A percentile compares a stretch with the other conserved stretches of the same genome.
Conservation (phyloP, 2,113 vertebrate genomes). For the Hemibagrus wyckioides region DNA sequence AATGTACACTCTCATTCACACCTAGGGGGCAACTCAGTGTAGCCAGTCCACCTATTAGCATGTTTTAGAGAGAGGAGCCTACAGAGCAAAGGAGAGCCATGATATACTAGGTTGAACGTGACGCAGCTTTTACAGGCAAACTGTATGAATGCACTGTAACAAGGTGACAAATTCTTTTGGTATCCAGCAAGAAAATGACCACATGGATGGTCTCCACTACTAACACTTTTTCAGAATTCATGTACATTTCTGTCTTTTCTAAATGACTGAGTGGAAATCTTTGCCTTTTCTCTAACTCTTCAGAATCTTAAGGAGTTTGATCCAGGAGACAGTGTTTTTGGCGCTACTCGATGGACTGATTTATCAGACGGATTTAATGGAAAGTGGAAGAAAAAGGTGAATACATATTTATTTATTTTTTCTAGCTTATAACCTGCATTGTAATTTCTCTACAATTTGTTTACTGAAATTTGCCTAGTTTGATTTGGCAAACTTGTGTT, state of each 20-base stretch:
- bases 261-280: not conserved
- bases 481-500: not conserved
- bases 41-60: not conserved
- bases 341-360: conserved; percentile 69
- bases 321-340: conserved; percentile 59
- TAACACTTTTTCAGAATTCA: not conserved
- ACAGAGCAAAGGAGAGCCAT: not conserved
- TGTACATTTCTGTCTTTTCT: not conserved
- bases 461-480: not conserved
- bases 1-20: not conserved
- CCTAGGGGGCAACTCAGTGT: not conserved
- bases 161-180: not conserved
- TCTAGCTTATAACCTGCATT: not conserved
- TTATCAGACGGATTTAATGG: conserved; percentile 64
- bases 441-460: not conserved
- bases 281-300: not conserved
- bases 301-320: conserved; percentile 62
- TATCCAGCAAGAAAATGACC: not conserved
- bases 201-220: not conserved
- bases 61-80: not conserved
- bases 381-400: conserved; percentile 69
- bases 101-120: not conserved
- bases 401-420: no score
- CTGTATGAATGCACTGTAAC: not conserved
- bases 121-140: not conserved